Evolutionary conservation across 2,113 vertebrate species (phyloP).

Genomic region (Raphicerus campestris): DNA sequence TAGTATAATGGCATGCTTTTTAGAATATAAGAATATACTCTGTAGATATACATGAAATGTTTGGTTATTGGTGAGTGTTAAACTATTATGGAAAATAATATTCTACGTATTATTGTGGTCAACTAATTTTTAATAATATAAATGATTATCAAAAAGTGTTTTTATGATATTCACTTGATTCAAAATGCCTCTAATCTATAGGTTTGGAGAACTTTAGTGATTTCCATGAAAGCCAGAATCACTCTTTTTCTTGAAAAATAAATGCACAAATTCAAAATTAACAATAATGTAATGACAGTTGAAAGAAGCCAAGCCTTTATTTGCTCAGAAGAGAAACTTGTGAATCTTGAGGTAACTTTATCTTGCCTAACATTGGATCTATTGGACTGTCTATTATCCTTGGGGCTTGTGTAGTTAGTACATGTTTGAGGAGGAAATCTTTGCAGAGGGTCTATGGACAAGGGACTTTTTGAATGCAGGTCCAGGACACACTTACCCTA

Average conservation of each 20-base stretch:
- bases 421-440: conserved; percentile 50
- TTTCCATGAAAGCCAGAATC: conserved; percentile 63
- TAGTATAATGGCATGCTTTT: background rate
- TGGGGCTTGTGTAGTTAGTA: conserved; percentile 10
- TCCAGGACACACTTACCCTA: conserved; percentile 37
- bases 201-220: conserved; percentile 68
- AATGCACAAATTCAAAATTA: conserved; percentile 72
- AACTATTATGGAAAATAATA: background rate
- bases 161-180: conserved; percentile 72
- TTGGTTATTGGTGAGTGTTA: conserved; percentile 1
- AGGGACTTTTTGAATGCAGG: conserved; percentile 27
- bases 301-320: conserved; percentile 61
- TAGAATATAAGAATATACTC: background rate
- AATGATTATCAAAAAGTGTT: conserved; percentile 46
- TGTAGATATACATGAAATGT: background rate
- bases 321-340: conserved; percentile 54
- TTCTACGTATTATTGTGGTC: background rate
- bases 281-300: conserved; percentile 53
- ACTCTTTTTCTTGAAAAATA: conserved; percentile 71
- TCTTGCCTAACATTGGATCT: conserved; percentile 25
- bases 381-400: background rate
- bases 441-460: conserved; percentile 30
- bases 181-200: conserved; percentile 39
- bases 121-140: background rate
- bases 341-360: conserved; percentile 13